Evolutionary conservation across 2,113 vertebrate genomes (phyloP).

Genomic region (Corydoras maculifer): DNA sequence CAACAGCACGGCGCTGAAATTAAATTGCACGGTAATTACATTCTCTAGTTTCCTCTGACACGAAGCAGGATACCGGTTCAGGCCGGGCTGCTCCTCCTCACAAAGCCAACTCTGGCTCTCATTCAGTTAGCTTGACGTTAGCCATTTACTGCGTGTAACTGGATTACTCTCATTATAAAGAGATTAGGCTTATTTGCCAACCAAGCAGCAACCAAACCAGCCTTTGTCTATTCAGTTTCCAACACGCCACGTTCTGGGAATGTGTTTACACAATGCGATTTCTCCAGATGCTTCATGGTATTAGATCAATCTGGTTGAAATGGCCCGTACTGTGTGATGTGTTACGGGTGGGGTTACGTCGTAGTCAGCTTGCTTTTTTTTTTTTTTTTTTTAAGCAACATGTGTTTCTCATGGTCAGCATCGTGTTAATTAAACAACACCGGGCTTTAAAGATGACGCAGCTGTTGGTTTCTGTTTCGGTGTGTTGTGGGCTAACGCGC

Average conservation of each 20-base stretch:
- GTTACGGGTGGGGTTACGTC: not conserved
- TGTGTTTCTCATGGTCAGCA: not conserved
- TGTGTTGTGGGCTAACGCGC: too few relatives aligned
- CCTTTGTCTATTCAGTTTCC: constrained; percentile 26
- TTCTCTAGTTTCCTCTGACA: constrained; percentile 21
- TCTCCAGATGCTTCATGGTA: constrained; percentile 26
- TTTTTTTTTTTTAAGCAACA: too few relatives aligned
- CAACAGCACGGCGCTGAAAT: constrained; percentile 15
- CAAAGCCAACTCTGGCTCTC: constrained; percentile 53
- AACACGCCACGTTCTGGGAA: constrained; percentile 31
- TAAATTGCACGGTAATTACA: not conserved
- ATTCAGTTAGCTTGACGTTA: constrained; percentile 87
- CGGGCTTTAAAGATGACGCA: constrained; percentile 2
- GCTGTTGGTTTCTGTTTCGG: too few relatives aligned
- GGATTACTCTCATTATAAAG: constrained; percentile 90
- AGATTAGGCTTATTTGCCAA: constrained; percentile 78
- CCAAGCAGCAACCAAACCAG: constrained; percentile 49
- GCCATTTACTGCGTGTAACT: constrained; percentile 79
- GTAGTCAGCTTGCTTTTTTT: too few relatives aligned
- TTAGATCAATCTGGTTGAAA: constrained; percentile 27
- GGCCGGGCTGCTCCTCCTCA: constrained; percentile 27
- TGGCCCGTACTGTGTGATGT: not conserved
- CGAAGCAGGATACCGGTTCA: constrained; percentile 22
- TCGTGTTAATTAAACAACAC: not conserved
- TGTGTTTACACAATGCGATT: constrained; percentile 24